A percentile compares a stretch with the other conserved stretches of the same genome.
Conservation (phyloP, 2,888 invertebrate species). For the Nomada fabriciana region DNA sequence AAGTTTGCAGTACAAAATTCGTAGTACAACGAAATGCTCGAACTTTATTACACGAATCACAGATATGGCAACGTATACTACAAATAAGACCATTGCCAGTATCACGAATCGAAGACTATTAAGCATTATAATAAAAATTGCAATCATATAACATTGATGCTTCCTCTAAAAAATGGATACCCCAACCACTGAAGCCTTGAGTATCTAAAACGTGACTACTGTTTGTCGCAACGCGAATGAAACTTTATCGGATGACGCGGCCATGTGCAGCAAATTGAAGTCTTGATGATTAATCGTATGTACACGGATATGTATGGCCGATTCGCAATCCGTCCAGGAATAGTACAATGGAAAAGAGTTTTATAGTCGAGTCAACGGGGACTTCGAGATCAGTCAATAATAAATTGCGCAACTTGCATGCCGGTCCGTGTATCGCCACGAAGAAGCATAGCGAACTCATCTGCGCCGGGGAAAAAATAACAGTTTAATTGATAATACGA, state of each 20-base stretch:
- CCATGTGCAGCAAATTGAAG: constrained; percentile 25
- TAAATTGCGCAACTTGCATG: constrained; percentile 44
- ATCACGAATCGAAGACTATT: no score
- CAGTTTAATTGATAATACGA: background rate
- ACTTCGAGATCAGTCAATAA: constrained; percentile 43
- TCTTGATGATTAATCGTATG: constrained; percentile 30
- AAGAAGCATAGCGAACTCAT: constrained; percentile 2
- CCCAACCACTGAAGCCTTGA: background rate
- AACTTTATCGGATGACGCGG: constrained; percentile 31
- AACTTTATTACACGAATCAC: no score
- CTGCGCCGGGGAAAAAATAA: background rate
- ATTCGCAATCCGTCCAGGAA: constrained; percentile 36
- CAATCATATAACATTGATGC: no score
- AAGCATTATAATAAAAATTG: no score
- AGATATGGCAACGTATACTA: no score
- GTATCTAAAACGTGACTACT: constrained; percentile 9
- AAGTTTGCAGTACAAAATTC: no score
- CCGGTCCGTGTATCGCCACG: background rate
- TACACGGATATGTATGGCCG: constrained; percentile 5
- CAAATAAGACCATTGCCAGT: no score
- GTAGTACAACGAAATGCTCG: no score
- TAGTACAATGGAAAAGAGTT: constrained; percentile 52
- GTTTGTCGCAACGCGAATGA: constrained; percentile 16
- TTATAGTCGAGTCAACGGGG: constrained; percentile 30
- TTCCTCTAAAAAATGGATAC: no score